A percentile compares a stretch with the other conserved stretches of the same genome.
These are phyloP conservation scores for Mesoclemmys tuberculata DNA, from an alignment of 2,113 vertebrate species.

Conservation along the genomic window DNA sequence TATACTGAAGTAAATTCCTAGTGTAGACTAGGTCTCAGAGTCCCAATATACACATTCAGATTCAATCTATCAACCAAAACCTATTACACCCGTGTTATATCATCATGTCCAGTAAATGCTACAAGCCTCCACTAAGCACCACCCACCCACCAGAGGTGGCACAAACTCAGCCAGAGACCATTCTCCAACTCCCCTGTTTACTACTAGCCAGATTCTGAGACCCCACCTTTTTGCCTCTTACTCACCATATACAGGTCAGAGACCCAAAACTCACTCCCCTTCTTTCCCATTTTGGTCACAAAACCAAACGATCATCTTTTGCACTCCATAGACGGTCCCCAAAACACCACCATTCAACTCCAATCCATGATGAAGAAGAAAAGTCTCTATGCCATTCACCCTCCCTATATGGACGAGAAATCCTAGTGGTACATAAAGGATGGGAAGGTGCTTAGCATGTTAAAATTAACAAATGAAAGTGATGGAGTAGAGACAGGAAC, in stretches of 20 bases:
- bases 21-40: background rate
- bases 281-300: slow-evolving; percentile 2
- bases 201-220: slow-evolving; percentile 37
- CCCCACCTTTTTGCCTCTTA: background rate
- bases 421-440: background rate
- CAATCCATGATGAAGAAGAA: background rate
- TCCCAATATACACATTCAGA: background rate
- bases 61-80: background rate
- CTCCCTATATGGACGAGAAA: background rate
- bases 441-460: background rate
- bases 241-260: background rate
- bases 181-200: slow-evolving; percentile 39
- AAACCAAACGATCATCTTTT: background rate
- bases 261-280: slow-evolving; percentile 18
- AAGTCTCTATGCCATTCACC: background rate
- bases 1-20: background rate
- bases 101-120: slow-evolving; percentile 12
- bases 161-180: slow-evolving; percentile 21
- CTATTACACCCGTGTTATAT: slow-evolving; percentile 29
- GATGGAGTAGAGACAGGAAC: background rate
- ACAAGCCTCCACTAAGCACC: background rate
- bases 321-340: background rate
- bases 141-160: background rate
- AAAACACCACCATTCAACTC: background rate
- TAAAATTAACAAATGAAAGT: background rate